Evolutionary conservation across 2,888 invertebrate genomes (phyloP).

Genomic region (Gasteruption jaculator): DNA sequence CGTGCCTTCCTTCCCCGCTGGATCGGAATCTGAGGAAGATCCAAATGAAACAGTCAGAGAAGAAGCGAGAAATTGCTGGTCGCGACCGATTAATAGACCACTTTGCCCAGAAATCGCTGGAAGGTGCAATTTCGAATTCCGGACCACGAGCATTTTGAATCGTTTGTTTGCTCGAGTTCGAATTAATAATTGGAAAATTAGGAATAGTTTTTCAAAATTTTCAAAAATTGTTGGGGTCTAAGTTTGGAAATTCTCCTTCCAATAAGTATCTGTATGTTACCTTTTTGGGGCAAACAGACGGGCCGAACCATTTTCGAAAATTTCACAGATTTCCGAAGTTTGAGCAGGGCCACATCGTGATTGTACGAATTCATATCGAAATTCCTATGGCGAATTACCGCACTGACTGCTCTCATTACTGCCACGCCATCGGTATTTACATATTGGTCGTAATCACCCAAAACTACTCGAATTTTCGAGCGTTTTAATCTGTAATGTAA

Average conservation of each 20-base stretch:
- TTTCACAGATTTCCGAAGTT: conserved; percentile 70
- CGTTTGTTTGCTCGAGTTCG: too few species aligned
- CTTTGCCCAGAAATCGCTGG: too few species aligned
- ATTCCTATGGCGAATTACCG: conserved; percentile 74
- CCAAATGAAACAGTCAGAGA: neutral
- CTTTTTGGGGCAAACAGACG: conserved; percentile 70
- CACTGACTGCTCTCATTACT: conserved; percentile 76
- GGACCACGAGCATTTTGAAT: too few species aligned
- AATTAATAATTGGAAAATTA: too few species aligned
- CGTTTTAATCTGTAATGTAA: conserved; percentile 64
- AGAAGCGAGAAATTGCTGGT: neutral
- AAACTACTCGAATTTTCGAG: conserved; percentile 75
- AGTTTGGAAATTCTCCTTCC: too few species aligned
- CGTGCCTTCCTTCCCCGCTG: conserved; percentile 69
- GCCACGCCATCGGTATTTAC: conserved; percentile 73
- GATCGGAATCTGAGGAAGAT: conserved; percentile 57
- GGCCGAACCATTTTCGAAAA: conserved; percentile 74
- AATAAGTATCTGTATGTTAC: conserved; percentile 52
- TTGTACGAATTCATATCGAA: conserved; percentile 83
- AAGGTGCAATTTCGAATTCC: too few species aligned
- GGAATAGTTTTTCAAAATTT: too few species aligned
- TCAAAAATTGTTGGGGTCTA: neutral
- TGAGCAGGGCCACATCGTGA: conserved; percentile 78
- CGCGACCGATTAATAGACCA: neutral
- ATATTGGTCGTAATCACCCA: conserved; percentile 82